Percentiles rank a stretch among this genome's conserved stretches.
These are phyloP conservation scores for Chironomus tentans DNA, from an alignment of 2,888 invertebrate genomes.

Conservation along the genomic window DNA sequence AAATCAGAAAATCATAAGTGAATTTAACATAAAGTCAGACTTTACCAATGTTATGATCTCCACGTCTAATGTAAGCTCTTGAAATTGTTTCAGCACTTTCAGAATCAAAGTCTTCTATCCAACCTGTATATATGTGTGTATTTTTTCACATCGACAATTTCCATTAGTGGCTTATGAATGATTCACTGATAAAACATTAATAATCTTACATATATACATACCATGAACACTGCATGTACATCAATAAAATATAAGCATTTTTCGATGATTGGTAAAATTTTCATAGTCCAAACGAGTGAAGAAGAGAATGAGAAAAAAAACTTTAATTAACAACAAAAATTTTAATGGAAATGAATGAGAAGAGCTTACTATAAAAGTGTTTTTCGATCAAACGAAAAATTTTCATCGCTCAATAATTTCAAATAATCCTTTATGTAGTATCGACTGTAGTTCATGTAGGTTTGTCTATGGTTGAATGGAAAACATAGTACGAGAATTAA, in stretches of 20 bases:
- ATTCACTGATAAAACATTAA: background rate
- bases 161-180: constrained; percentile 2
- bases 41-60: constrained; percentile 5
- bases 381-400: constrained; percentile 7
- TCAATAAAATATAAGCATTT: background rate
- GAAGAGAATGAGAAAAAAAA: background rate
- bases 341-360: background rate
- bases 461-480: background rate
- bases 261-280: too few species aligned
- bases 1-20: background rate
- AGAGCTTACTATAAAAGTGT: constrained; percentile 3
- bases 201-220: background rate
- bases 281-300: background rate
- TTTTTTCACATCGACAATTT: constrained; percentile 2
- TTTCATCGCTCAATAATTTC: constrained; percentile 15
- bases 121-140: background rate
- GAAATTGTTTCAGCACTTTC: background rate
- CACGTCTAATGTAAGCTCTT: background rate
- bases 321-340: constrained; percentile 11
- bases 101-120: constrained; percentile 7
- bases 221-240: background rate
- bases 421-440: constrained; percentile 12
- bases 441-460: constrained; percentile 1
- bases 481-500: background rate
- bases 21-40: background rate